These are phyloP conservation scores for Leptinotarsa tumamoca DNA, from an alignment of 2,888 invertebrate genomes.

Conservation along the genomic window DNA sequence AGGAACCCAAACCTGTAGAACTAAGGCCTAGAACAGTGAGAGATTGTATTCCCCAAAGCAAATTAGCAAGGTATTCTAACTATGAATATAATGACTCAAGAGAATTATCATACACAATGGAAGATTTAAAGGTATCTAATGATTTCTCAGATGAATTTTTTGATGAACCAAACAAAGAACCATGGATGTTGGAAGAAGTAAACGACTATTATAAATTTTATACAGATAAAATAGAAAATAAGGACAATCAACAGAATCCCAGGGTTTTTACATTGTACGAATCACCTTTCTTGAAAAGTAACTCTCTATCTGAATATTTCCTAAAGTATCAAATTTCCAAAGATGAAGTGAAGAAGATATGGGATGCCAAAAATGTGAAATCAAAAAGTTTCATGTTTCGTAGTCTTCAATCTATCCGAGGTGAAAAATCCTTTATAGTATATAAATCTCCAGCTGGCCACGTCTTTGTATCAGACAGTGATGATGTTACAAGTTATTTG, in stretches of 20 bases:
- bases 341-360: slow-evolving; percentile 56
- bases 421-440: slow-evolving; percentile 50
- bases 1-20: slow-evolving; percentile 51
- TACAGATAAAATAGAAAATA: slow-evolving; percentile 32
- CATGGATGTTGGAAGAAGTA: slow-evolving; percentile 74
- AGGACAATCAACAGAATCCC: slow-evolving; percentile 29
- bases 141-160: slow-evolving; percentile 42
- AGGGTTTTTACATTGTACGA: slow-evolving; percentile 42
- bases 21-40: slow-evolving; percentile 68
- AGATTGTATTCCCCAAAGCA: slow-evolving; percentile 75
- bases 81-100: slow-evolving; percentile 68
- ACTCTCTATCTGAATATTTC: slow-evolving; percentile 46
- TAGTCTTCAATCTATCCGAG: slow-evolving; percentile 40
- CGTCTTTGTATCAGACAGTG: slow-evolving; percentile 55
- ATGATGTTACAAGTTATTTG: slow-evolving; percentile 45
- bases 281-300: slow-evolving; percentile 56
- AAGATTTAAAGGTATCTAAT: slow-evolving; percentile 42
- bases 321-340: slow-evolving; percentile 43
- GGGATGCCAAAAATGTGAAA: slow-evolving; percentile 51
- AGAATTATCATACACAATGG: slow-evolving; percentile 64
- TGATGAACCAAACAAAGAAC: slow-evolving; percentile 65
- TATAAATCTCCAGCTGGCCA: slow-evolving; percentile 58
- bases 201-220: slow-evolving; percentile 58
- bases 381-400: slow-evolving; percentile 42
- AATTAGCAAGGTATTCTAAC: slow-evolving; percentile 69